Percentiles rank a stretch among this genome's conserved stretches.
phyloP scores from a whole-genome alignment of 2,797 vertebrate species.

The Avahi laniger region DNA sequence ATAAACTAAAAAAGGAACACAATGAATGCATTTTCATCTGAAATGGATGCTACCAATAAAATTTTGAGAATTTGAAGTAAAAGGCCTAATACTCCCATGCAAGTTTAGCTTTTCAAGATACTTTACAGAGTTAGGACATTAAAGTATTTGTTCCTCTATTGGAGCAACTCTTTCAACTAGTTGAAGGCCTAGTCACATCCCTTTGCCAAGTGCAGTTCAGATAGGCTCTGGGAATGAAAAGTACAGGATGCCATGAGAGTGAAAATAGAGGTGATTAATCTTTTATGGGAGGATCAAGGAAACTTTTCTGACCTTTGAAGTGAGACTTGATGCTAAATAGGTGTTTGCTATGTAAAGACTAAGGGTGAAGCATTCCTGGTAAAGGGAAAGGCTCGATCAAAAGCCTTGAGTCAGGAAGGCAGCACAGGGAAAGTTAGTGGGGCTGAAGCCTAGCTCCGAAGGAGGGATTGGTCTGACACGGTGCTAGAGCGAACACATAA shows the following conservation, averaged over 20 bases:
- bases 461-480: neutral
- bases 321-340: neutral
- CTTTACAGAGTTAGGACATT: neutral
- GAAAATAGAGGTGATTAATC: neutral
- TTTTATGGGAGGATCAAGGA: conserved; percentile 17
- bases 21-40: neutral
- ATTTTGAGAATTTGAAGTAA: neutral
- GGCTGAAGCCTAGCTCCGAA: neutral
- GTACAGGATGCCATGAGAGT: neutral
- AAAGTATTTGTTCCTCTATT: neutral
- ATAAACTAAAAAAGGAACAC: neutral
- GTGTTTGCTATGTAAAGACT: neutral
- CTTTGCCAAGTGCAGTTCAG: neutral
- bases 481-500: neutral
- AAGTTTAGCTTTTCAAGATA: neutral
- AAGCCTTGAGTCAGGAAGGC: neutral
- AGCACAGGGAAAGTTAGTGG: neutral
- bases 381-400: neutral
- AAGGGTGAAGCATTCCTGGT: neutral
- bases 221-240: neutral
- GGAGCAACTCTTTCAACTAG: neutral
- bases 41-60: neutral
- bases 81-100: neutral
- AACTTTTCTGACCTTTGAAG: neutral
- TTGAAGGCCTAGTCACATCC: neutral